phyloP scores from a whole-genome alignment of 2,797 vertebrate genomes.

The Myotis pilosus region DNA sequence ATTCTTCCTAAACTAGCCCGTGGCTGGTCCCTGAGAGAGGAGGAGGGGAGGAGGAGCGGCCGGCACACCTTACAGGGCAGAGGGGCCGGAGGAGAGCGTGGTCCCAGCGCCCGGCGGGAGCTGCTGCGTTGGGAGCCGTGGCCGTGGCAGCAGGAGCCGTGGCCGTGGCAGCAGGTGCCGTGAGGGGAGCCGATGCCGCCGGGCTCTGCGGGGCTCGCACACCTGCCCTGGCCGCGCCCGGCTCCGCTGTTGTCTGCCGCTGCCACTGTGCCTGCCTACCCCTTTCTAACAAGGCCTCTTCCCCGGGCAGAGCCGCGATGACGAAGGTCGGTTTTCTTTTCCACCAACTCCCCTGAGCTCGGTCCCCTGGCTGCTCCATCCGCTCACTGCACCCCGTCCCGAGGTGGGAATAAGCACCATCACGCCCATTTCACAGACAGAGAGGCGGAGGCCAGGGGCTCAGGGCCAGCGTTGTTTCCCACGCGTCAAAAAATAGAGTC shows the following conservation, averaged over 20 bases:
- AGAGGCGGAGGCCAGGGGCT: neutral
- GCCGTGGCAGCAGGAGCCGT: neutral
- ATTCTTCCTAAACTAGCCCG: constrained; percentile 72
- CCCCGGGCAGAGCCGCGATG: neutral
- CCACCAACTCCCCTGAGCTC: neutral
- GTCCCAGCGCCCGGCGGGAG: neutral
- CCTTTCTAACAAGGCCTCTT: neutral
- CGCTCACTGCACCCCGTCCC: neutral
- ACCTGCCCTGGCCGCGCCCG: constrained; percentile 34
- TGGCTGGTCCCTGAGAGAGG: constrained; percentile 52
- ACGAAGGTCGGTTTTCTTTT: neutral
- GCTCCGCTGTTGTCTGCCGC: constrained; percentile 12
- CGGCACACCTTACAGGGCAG: neutral
- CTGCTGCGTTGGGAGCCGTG: neutral
- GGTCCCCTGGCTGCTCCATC: neutral
- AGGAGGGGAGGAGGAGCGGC: neutral
- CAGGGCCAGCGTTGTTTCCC: neutral
- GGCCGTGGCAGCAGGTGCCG: neutral
- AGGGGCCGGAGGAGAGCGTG: neutral
- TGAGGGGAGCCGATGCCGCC: neutral
- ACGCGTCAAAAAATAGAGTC: neutral
- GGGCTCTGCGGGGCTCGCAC: neutral
- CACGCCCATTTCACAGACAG: neutral
- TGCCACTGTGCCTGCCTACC: constrained; percentile 25
- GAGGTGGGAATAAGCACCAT: neutral